A percentile compares a stretch with the other conserved stretches of the same genome.
phyloP scores from a whole-genome alignment of 2,113 vertebrate genomes.

The Lepus americanus region DNA sequence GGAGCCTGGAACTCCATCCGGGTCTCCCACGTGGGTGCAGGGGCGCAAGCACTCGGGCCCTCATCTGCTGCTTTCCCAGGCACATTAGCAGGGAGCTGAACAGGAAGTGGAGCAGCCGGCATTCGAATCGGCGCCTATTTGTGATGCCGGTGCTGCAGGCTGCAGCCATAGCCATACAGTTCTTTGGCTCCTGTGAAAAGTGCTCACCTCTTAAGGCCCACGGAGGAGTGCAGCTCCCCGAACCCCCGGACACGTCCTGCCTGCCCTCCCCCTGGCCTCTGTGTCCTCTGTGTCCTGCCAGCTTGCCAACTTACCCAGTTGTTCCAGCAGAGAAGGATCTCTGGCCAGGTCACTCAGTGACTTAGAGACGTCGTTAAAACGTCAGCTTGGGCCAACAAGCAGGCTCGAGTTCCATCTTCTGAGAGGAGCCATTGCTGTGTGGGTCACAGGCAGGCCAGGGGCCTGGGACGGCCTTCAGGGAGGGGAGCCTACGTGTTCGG shows the following conservation, averaged over 20 bases:
- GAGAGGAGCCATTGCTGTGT: not conserved
- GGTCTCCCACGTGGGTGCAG: too few species aligned
- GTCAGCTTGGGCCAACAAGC: not conserved
- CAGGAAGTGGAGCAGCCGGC: too few species aligned
- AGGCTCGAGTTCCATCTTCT: not conserved
- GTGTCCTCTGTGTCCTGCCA: too few species aligned
- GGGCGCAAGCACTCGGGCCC: too few species aligned
- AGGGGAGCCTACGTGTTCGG: too few species aligned
- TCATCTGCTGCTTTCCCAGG: too few species aligned
- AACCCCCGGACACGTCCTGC: too few species aligned
- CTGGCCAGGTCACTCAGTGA: not conserved
- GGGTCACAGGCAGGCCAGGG: not conserved
- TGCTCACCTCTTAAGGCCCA: not conserved
- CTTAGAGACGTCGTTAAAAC: not conserved
- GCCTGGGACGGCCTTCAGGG: not conserved
- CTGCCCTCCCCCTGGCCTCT: too few species aligned
- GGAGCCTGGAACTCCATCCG: too few species aligned
- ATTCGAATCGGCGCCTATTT: too few species aligned
- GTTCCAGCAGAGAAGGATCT: not conserved
- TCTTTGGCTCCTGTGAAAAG: not conserved
- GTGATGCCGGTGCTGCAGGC: too few species aligned
- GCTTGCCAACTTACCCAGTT: not conserved
- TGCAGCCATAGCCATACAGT: not conserved
- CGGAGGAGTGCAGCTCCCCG: not conserved
- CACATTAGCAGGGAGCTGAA: too few species aligned